Evolutionary conservation across 2,113 vertebrate species (phyloP), one percentile per base, ranked within the genome.

Genomic region (Oreotrochilus melanogaster): DNA sequence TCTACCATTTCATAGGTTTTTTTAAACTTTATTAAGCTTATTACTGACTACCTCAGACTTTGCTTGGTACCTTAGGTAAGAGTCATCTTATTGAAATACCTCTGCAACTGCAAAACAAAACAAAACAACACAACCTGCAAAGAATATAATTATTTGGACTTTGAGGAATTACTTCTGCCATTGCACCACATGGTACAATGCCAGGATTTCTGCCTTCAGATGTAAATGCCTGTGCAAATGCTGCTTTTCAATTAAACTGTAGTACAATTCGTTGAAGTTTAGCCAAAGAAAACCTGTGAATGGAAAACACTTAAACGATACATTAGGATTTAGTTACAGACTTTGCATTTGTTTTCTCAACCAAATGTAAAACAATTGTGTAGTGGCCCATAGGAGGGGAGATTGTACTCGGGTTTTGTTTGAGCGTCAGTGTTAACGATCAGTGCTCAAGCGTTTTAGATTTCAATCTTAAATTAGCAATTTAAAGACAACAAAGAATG

Each of bases 401-500:
- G 94, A 92, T 76, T 91, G 93, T 45, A 71, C 93, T 88, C 61
- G 76, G 60, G 90, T 95, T 97, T 96, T 96, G 89, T 95, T 75
- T 71, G 78, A 95, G 88, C 81, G 25, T 64, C 93, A 79, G 72
- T 93, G 92, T 94, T 96, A 96, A 94, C 93, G 92, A 93, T 89
- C 88, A 73, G 73, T 88, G 93, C 91, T 95, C 86, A 87, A 95
- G 85, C 88, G 88, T 96, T 97, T 97, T 94, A 94, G 91, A 96
- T 97, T 98, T 97, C 96, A 96, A 88, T 96, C 92, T 97, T 93
- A 97, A 97, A 96, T 97, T 97, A 97, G 94, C 95, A 93, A 87
- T 95, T 97, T 95, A 96, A 93, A 95, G 95, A 93, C 88, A 96
- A 97, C 92, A 96, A 93, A 93, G 95, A 95, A 91, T 95, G 93